phyloP scores from a whole-genome alignment of 2,113 vertebrate genomes.

The Phycodurus eques region DNA sequence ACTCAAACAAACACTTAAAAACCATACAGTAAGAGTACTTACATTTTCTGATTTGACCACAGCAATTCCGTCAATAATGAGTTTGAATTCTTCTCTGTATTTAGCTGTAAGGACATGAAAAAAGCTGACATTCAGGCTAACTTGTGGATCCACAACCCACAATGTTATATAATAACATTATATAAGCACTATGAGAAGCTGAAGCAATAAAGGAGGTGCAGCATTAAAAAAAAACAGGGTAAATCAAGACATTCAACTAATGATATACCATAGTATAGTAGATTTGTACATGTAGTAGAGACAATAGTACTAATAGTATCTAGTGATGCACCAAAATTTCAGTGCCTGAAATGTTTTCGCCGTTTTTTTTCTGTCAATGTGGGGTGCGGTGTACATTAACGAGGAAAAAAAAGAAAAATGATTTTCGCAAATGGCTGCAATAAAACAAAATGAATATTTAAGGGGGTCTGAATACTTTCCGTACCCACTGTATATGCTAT shows the following conservation, averaged over 20 bases:
- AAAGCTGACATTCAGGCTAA: background rate
- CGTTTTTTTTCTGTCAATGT: too few species aligned
- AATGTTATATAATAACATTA: background rate
- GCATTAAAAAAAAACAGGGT: background rate
- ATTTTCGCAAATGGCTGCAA: too few species aligned
- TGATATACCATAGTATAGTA: background rate
- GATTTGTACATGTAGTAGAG: too few species aligned
- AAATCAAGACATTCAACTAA: background rate
- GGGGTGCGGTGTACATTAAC: too few species aligned
- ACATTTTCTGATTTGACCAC: constrained; percentile 79
- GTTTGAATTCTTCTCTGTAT: constrained; percentile 80
- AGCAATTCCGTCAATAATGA: constrained; percentile 75
- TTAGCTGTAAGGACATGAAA: constrained; percentile 60
- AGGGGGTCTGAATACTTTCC: too few species aligned
- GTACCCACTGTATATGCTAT: too few species aligned
- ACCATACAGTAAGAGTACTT: constrained; percentile 42
- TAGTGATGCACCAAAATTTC: too few species aligned
- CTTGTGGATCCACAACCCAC: background rate
- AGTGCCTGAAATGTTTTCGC: too few species aligned
- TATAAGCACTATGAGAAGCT: background rate
- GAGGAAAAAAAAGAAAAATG: too few species aligned
- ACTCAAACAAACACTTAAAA: background rate
- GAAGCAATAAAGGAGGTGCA: background rate
- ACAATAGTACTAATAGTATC: too few species aligned
- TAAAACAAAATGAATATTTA: too few species aligned